Evolutionary conservation across 92 coral and sea anemone genomes (phyloP), one percentile per base, ranked within the genome.

Genomic region (Porites divaricata): DNA sequence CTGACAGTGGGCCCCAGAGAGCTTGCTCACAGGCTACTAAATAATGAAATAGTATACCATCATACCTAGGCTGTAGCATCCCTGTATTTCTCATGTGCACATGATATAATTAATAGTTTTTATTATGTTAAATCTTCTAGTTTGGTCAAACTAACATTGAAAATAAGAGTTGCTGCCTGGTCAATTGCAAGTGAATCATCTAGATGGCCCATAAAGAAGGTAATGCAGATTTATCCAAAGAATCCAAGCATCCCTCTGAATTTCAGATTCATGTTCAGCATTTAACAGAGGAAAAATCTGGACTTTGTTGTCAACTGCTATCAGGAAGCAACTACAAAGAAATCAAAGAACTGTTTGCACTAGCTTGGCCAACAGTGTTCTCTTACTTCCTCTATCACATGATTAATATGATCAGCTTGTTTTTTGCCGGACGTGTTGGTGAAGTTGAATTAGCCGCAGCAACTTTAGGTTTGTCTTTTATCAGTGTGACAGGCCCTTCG

Each of bases 391-490:
- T 91, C 49, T 45, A 28, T 51, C 35, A 80, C 52, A 28, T 81
- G 0, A 19, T 92, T 4, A 70, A 63, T 16, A 89, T 92, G 77
- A 85, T 92, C 20, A 87, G 93, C 74, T 21, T 94, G 17, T 28
- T 94, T 48, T 94, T 94, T 52, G 86, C 93, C 77, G 98, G 98
- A 61, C 93, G 81, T 50, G 81, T 94, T 73, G 98, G 98, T 50
- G 69, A 90, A 68, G 76, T 75, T 5, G 93, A 94, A 78, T 79
- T 94, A 9, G 98, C 95, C 6, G 90, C 98, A 12, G 91, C 81
- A 35, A 63, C 95, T 6, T 79, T 94, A 49, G 91, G 85, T 19
- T 54, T 87, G 26, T 89, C 98, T 0, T 83, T 94, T 4, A 69
- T 87, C 19, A 90, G 84, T 71, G 83, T 94, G 13, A 84, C 89